Conservation (phyloP, 2,797 vertebrate species). For the Gadopsis bispinosus region DNA sequence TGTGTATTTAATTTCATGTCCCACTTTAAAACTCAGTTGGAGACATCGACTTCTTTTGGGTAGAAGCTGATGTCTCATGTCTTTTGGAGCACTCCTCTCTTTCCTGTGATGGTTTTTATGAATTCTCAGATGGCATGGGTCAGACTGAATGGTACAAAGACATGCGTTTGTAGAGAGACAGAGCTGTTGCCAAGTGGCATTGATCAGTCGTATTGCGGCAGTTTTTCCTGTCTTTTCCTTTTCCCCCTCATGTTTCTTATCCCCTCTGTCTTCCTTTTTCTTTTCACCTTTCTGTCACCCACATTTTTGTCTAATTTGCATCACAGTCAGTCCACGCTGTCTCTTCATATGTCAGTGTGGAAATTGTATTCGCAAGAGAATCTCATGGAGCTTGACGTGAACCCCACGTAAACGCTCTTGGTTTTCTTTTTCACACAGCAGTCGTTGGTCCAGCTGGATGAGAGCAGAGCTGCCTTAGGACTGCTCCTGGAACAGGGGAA, state of each 20-base stretch:
- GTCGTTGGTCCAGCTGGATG: conserved; percentile 85
- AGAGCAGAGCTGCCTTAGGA: conserved; percentile 83
- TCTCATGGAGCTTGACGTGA: not conserved
- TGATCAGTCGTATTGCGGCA: not conserved
- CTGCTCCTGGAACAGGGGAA: conserved; percentile 85
- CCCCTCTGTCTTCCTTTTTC: not conserved
- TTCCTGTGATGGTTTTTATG: not conserved
- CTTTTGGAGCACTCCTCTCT: not conserved
- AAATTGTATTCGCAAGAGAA: not conserved
- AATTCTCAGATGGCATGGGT: not conserved
- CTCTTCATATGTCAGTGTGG: not conserved
- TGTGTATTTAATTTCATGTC: not conserved
- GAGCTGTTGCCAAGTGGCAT: not conserved
- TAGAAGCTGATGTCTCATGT: not conserved
- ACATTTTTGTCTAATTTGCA: not conserved
- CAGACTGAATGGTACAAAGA: not conserved
- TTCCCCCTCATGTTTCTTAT: not conserved
- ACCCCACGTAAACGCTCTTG: not conserved
- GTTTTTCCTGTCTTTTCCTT: not conserved
- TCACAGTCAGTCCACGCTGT: not conserved
- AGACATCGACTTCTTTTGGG: not conserved
- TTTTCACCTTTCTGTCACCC: not conserved
- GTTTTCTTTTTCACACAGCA: conserved; percentile 74
- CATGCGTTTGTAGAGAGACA: not conserved
- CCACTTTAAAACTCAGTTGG: not conserved